Evolutionary conservation across 1,140 invertebrate species (phyloP).

Genomic region (Musca domestica): DNA sequence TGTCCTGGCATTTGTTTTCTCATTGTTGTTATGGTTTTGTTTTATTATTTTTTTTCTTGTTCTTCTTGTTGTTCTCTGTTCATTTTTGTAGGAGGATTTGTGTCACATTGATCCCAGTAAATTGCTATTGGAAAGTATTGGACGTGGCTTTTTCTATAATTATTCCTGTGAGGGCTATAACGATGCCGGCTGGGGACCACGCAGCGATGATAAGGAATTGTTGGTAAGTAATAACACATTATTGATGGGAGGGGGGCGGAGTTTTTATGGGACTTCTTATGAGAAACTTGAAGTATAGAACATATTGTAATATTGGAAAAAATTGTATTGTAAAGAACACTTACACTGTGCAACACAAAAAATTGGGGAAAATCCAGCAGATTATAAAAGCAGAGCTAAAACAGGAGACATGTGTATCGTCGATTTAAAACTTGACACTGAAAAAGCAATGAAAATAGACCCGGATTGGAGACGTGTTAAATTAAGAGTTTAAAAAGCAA

Average conservation of each 20-base stretch:
- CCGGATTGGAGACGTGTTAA: no score
- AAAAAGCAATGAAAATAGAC: no score
- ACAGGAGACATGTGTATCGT: no score
- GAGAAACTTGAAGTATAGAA: no score
- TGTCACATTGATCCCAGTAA: constrained; percentile 84
- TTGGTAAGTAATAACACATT: constrained; percentile 31
- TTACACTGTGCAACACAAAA: no score
- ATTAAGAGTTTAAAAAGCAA: no score
- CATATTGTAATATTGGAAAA: no score
- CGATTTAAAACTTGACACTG: no score
- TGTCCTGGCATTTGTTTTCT: not conserved
- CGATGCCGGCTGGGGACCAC: constrained; percentile 78
- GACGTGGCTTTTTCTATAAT: constrained; percentile 83
- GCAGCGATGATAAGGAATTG: constrained; percentile 70
- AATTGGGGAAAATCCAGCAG: no score
- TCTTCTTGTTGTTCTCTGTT: not conserved
- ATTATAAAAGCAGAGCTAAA: no score
- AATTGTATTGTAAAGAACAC: no score
- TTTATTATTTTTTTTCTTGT: constrained; percentile 2
- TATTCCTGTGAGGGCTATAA: constrained; percentile 87
- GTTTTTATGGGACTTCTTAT: no score
- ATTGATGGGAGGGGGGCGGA: not conserved
- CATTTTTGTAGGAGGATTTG: constrained; percentile 55
- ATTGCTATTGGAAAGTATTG: constrained; percentile 76
- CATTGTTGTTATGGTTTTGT: not conserved